Conservation (phyloP, 2,888 invertebrate genomes). For the Ypsolopha scabrella region DNA sequence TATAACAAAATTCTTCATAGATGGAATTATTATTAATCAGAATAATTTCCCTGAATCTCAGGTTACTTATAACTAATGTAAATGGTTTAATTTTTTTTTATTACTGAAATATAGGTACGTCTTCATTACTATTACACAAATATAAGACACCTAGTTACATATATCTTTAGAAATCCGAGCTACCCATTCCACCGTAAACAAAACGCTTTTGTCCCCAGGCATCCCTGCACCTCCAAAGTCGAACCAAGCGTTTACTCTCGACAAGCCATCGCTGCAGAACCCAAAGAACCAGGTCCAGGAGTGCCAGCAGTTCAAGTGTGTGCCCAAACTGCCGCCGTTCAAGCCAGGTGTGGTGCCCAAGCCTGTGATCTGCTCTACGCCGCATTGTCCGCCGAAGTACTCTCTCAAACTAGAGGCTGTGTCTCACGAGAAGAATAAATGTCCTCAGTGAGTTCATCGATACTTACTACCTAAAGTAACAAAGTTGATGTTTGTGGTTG, state of each 20-base stretch:
- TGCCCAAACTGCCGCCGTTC: slow-evolving; percentile 58
- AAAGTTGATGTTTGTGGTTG: too few species aligned
- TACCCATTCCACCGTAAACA: too few species aligned
- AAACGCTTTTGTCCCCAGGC: not conserved
- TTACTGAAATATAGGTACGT: too few species aligned
- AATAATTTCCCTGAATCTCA: too few species aligned
- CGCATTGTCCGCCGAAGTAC: slow-evolving; percentile 73
- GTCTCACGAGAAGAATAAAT: slow-evolving; percentile 36
- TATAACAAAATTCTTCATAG: too few species aligned
- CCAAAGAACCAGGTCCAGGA: slow-evolving; percentile 20
- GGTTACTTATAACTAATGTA: too few species aligned
- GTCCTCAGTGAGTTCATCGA: slow-evolving; percentile 50
- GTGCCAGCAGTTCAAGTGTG: slow-evolving; percentile 69
- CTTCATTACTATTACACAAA: too few species aligned
- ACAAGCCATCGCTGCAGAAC: slow-evolving; percentile 29
- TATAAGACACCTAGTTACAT: too few species aligned
- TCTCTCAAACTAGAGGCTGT: slow-evolving; percentile 57
- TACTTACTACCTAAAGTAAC: too few species aligned
- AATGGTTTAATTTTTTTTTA: too few species aligned
- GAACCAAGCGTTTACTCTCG: slow-evolving; percentile 40
- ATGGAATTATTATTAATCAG: too few species aligned
- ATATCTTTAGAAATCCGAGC: too few species aligned
- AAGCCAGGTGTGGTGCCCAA: slow-evolving; percentile 26
- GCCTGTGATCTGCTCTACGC: slow-evolving; percentile 48
- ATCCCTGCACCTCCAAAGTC: slow-evolving; percentile 23